Evolutionary conservation across 2,797 vertebrate genomes (phyloP), one percentile per base, ranked within the genome.

Genomic region (Chanos chanos): DNA sequence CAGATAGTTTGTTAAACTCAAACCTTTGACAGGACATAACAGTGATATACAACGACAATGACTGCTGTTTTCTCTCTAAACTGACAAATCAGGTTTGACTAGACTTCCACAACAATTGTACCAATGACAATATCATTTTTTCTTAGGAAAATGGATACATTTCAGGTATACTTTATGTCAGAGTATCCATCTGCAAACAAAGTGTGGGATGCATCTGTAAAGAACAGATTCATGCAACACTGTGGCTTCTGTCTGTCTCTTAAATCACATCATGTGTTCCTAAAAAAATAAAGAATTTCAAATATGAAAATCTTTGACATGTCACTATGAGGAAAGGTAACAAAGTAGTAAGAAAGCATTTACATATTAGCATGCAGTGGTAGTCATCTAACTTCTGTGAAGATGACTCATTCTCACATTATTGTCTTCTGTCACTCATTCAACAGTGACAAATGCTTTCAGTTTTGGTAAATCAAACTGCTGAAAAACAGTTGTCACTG

Each of bases 31-130:
- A 73, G 61, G n/a, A 40, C 33, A 7, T 1, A 7, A 47, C 41
- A 45, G 55, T 8, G 21, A 3, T 1, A 34, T 30, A 7, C 12
- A 5, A 34, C 28, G 33, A 30, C 10, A 6, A 30, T 15, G n/a
- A 13, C 36, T 22, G 9, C 34, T 30, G 47, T 39, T 50, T 53
- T 43, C 36, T 49, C 13, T 59, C 9, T 21, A 36, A 60, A 41
- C 52, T 64, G 62, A 61, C 59, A 63, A 53, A 71, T 77, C 73
- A 69, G 62, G 71, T 72, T 73, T 43, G 61, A 66, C 73, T 54
- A 67, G 70, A 47, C 40, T 41, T n/a, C 39, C 12, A 19, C 37
- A 30, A 33, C n/a, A 15, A 40, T 31, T n/a, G n/a, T n/a, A n/a
- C n/a, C n/a, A n/a, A n/a, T n/a, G n/a, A 55, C 24, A 41, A 55